Base-by-base conservation (phyloP, 2,113 vertebrate species). In the Nicator chloris region DNA sequence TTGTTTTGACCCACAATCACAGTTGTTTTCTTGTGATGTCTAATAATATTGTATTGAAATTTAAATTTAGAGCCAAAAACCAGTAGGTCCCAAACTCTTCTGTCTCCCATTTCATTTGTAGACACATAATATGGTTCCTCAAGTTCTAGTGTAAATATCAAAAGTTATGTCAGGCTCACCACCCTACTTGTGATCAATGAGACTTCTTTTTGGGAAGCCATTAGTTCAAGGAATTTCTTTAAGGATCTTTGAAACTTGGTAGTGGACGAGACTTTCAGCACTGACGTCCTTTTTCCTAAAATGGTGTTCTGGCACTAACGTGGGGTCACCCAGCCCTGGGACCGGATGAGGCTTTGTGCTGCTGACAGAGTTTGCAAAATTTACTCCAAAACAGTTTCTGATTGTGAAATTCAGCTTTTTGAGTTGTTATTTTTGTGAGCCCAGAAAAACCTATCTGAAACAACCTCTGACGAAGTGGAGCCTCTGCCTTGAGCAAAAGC, bases 261-360 rank as follows among this genome's bases (percentile, higher is more conserved):
- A 65, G 57, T 39, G 35, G 24, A 39, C 9, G 26, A 64, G 35
- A 15, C 14, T 84, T 84, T 39, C 50, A 50, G 7, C 53, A 40
- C 14, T 24, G 42, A 57, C 0, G 4, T 49, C 9, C 23, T 40
- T 81, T 49, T 49, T 18, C 23, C 42, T 69, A 40, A 68, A 81
- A 49, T 33, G 11, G 22, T 57, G 11, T 68, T 19, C 11, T 0
- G 0, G 28, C 18, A 49, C 30, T 0, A 1, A 14, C 1, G 2
- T 57, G n/a, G 17, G 13, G 17, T 81, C 22, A 26, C 28, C 42
- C 1, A 2, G 64, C n/a, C 35, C 4, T 69, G 30, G 51, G 44
- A 59, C 15, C 49, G 23, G 42, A n/a, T 57, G 42, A 49, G 42
- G 23, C 53, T 82, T 59, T 11, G 6, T 49, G 64, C 78, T 57